Evolutionary conservation across 1,140 invertebrate genomes (phyloP).

Genomic region (Cephus cinctus): DNA sequence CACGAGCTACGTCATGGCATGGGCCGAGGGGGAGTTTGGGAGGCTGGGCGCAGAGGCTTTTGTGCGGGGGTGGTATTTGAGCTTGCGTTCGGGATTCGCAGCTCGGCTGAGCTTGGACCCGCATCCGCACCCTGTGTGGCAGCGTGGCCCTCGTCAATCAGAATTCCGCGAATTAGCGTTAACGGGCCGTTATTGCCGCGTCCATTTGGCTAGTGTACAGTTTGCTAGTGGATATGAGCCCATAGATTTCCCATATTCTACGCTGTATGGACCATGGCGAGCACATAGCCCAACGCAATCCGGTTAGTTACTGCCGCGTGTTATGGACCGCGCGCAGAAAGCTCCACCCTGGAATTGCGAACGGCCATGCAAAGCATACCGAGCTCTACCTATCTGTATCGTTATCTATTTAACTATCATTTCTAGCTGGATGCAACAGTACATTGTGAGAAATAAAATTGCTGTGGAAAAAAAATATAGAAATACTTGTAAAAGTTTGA

Average conservation of each 20-base stretch:
- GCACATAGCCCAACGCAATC: conserved; percentile 48
- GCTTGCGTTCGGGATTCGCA: conserved; percentile 17
- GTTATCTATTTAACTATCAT: conserved; percentile 35
- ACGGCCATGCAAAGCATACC: conserved; percentile 30
- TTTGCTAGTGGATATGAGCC: conserved; percentile 52
- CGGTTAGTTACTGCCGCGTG: conserved; percentile 53
- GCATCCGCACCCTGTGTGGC: conserved; percentile 20
- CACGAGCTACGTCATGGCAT: conserved; percentile 11
- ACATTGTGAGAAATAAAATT: too few relatives aligned
- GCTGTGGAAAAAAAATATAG: too few relatives aligned
- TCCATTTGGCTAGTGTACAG: conserved; percentile 57
- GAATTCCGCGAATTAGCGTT: conserved; percentile 59
- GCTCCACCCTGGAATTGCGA: conserved; percentile 40
- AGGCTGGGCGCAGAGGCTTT: not conserved
- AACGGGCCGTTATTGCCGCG: conserved; percentile 57
- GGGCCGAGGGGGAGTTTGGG: conserved; percentile 4
- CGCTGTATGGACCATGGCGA: conserved; percentile 40
- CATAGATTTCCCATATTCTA: conserved; percentile 56
- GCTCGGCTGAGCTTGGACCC: not conserved
- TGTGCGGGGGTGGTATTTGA: conserved; percentile 20
- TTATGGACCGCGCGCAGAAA: conserved; percentile 44
- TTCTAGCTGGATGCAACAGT: too few relatives aligned
- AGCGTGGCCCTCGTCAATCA: conserved; percentile 52
- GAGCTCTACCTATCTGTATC: conserved; percentile 32
- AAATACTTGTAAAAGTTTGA: too few relatives aligned